Evolutionary conservation across 2,797 vertebrate species (phyloP), one percentile per base, ranked within the genome.

Genomic region (Paratrypauchen microcephalus): DNA sequence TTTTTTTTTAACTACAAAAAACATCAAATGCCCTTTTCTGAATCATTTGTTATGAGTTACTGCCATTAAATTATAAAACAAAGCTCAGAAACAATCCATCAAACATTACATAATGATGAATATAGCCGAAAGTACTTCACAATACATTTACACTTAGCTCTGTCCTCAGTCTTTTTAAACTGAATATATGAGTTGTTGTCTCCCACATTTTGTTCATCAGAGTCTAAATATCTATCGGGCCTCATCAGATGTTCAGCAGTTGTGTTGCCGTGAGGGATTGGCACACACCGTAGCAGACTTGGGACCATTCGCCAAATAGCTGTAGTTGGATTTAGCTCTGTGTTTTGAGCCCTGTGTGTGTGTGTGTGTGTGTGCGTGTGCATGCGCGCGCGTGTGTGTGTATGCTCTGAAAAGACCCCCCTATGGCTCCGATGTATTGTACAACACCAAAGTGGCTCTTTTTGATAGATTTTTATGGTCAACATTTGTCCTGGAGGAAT

Each of bases 241-340:
- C 86, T 89, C 87, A 88, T 88, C 88, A 87, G 86, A 83, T 75
- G 81, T 87, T 86, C 80, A 87, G 88, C 80, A 87, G 88, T 88
- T 86, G 89, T 72, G 2, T 64, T 67, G 70, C 83, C 89, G 73
- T 74, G 15, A 80, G 88, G 88, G 85, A 86, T 75, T 72, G 75
- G 65, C 67, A 69, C 67, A 69, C 71, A 18, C 36, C 39, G 56
- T 70, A 55, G 45, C 84, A 83, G 64, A 77, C 73, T 68, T 82
- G 63, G 74, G 74, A 75, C 78, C 74, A 83, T 90, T 90, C 86
- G 74, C 73, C 78, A 87, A 90, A 89, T 86, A 86, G 88, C 87
- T 86, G 83, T 87, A 86, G 86, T 70, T 76, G 84, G 86, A 82
- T 73, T 78, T 75, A 87, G 82, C 72, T 69, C 47, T 68, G 58